Percentiles rank a stretch among this genome's conserved stretches.
phyloP scores from a whole-genome alignment of 2,113 vertebrate species.

The Nothoprocta perdicaria region DNA sequence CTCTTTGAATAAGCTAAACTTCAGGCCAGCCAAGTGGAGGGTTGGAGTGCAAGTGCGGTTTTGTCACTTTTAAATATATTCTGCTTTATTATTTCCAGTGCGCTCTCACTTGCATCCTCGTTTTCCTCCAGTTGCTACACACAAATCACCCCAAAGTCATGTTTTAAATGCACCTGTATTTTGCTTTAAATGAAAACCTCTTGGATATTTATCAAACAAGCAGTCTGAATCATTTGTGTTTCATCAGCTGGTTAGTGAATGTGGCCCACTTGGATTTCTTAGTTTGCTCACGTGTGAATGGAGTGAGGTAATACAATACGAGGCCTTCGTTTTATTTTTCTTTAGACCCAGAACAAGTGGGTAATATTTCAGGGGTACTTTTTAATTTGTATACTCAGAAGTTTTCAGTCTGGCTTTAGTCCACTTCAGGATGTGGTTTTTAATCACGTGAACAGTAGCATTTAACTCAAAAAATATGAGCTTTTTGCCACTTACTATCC shows the following conservation, averaged over 20 bases:
- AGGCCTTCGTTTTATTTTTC: conserved; percentile 77
- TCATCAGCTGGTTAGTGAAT: conserved; percentile 78
- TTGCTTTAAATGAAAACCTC: conserved; percentile 82
- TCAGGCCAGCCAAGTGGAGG: conserved; percentile 85
- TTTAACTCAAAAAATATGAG: conserved; percentile 88
- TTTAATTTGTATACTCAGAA: conserved; percentile 80
- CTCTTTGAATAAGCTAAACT: conserved; percentile 81
- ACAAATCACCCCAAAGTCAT: conserved; percentile 86
- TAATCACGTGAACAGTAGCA: conserved; percentile 78
- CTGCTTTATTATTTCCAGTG: conserved; percentile 82
- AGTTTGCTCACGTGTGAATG: conserved; percentile 79
- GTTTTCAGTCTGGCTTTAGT: conserved; percentile 86
- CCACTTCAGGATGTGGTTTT: conserved; percentile 79
- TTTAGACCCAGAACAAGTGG: conserved; percentile 97
- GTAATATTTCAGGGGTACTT: conserved; percentile 94
- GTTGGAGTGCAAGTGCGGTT: conserved; percentile 87
- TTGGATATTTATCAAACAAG: conserved; percentile 77
- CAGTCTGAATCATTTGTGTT: conserved; percentile 75
- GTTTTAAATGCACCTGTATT: conserved; percentile 85
- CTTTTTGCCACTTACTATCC: conserved; percentile 85
- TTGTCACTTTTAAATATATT: conserved; percentile 77
- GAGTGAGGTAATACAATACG: conserved; percentile 81
- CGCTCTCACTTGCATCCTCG: conserved; percentile 74
- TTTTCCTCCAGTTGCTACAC: conserved; percentile 82
- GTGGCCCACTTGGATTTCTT: conserved; percentile 77